These are phyloP conservation scores for Channa maculata DNA, from an alignment of 2,113 vertebrate genomes.

Conservation along the genomic window DNA sequence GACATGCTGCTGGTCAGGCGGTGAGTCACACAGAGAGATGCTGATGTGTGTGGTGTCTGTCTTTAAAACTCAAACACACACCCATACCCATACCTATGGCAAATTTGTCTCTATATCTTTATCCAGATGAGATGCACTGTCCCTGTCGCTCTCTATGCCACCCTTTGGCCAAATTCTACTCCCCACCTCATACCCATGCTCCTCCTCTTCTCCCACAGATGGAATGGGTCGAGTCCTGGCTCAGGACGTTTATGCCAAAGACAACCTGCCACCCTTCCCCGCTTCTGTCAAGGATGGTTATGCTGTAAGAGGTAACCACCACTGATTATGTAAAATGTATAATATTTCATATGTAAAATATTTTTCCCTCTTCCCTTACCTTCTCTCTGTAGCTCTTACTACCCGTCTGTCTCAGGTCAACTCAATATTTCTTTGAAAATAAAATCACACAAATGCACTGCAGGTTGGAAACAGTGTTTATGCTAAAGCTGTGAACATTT, in stretches of 20 bases:
- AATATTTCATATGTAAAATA: background rate
- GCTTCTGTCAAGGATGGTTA: slow-evolving; percentile 99
- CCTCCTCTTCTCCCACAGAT: slow-evolving; percentile 82
- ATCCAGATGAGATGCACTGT: slow-evolving; percentile 25
- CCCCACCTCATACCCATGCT: slow-evolving; percentile 25
- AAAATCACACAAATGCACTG: too few relatives aligned
- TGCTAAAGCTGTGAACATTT: too few relatives aligned
- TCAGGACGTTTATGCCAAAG: slow-evolving; percentile 99
- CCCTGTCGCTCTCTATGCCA: slow-evolving; percentile 15
- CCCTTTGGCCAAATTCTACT: background rate
- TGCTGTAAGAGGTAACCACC: slow-evolving; percentile 93
- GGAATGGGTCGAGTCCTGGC: slow-evolving; percentile 99
- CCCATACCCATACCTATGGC: slow-evolving; percentile 37
- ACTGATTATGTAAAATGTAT: background rate
- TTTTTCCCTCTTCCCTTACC: background rate
- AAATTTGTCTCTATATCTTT: slow-evolving; percentile 37
- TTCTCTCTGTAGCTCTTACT: too few relatives aligned
- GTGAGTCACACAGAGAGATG: slow-evolving; percentile 48
- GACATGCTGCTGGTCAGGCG: slow-evolving; percentile 35
- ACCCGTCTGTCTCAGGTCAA: background rate
- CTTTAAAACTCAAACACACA: slow-evolving; percentile 9
- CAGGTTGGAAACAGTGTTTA: too few relatives aligned
- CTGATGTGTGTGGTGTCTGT: slow-evolving; percentile 48
- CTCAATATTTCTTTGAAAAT: background rate
- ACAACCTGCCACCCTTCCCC: slow-evolving; percentile 98